Evolutionary conservation across 2,113 vertebrate species (phyloP).

Genomic region (Carassius auratus): DNA sequence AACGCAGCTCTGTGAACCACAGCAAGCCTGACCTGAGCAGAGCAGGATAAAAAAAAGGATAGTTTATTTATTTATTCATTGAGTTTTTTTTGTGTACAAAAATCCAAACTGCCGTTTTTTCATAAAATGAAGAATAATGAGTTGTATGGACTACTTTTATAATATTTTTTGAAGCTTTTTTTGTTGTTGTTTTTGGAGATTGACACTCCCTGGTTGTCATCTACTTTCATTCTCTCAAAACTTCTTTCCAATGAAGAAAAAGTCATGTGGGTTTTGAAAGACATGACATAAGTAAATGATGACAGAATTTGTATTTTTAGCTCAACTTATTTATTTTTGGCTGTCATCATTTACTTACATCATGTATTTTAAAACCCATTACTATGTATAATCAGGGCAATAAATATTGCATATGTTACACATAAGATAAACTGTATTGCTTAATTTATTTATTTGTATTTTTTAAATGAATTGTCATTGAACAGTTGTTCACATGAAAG

Average conservation of each 20-base stretch:
- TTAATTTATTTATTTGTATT: no score
- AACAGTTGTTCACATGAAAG: not conserved
- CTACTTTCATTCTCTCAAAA: not conserved
- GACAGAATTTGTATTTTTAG: not conserved
- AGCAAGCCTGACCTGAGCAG: slow-evolving; percentile 31
- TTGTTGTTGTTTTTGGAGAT: not conserved
- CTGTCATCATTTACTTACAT: not conserved
- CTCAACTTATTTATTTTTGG: not conserved
- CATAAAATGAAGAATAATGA: not conserved
- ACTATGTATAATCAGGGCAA: no score
- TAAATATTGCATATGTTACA: no score
- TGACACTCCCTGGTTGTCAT: not conserved
- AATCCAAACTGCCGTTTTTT: not conserved
- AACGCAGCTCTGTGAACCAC: slow-evolving; percentile 23
- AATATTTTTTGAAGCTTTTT: not conserved
- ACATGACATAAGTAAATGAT: not conserved
- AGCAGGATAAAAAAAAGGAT: not conserved
- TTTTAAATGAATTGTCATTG: not conserved
- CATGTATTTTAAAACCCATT: not conserved
- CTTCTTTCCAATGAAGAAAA: not conserved
- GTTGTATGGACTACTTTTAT: not conserved
- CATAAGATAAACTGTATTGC: no score
- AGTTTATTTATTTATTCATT: no score
- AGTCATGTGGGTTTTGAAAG: not conserved
- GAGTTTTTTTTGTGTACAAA: no score